phyloP scores from a whole-genome alignment of 1,140 invertebrate genomes.

The Hormaphis cornu region DNA sequence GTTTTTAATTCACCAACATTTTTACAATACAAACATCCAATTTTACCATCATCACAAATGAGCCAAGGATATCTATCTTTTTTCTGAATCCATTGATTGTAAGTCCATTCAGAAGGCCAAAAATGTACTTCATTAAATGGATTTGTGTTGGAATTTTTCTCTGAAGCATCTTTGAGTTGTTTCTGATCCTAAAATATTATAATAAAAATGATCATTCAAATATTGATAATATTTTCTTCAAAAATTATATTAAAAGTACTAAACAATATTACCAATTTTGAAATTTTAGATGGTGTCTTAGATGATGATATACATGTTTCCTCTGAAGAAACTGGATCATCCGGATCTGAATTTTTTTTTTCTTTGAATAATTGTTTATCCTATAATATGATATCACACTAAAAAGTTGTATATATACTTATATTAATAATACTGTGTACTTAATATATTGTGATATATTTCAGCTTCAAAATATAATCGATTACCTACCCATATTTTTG shows the following conservation, averaged over 20 bases:
- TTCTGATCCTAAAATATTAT: background rate
- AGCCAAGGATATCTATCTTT: background rate
- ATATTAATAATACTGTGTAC: background rate
- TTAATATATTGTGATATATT: background rate
- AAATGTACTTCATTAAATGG: background rate
- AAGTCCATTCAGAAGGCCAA: constrained; percentile 12
- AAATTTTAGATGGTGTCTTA: background rate
- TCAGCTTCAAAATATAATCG: background rate
- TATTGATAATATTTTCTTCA: no score
- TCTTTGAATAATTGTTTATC: background rate
- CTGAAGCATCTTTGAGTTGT: background rate
- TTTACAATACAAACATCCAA: background rate
- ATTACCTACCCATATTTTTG: background rate
- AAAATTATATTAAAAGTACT: no score
- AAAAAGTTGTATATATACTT: background rate
- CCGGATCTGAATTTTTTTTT: background rate
- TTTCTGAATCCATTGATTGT: constrained; percentile 3
- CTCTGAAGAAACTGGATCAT: background rate
- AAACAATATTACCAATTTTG: background rate
- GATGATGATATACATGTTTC: background rate
- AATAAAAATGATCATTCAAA: background rate
- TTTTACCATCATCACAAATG: background rate
- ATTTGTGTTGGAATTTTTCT: background rate
- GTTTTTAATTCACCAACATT: background rate
- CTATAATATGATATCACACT: background rate